A percentile compares a stretch with the other conserved stretches of the same genome.
Evolutionary conservation across 2,888 invertebrate genomes (phyloP).

Genomic region (Nudaria mundana): DNA sequence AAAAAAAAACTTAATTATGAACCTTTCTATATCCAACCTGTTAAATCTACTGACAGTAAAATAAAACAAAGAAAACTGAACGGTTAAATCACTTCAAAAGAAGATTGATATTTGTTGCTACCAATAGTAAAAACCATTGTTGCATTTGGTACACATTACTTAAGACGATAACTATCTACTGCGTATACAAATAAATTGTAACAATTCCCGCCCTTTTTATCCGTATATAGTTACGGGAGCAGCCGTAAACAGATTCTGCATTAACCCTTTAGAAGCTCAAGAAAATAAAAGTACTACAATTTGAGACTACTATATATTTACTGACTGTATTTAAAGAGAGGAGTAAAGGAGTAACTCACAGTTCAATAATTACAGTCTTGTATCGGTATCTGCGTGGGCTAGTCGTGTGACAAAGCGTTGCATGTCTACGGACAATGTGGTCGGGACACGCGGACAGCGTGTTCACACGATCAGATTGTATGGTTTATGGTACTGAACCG

Average conservation of each 20-base stretch:
- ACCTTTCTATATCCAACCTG: too few species aligned
- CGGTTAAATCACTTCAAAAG: too few species aligned
- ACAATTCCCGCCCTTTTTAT: not conserved
- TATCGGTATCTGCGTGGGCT: constrained; percentile 42
- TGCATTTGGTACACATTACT: not conserved
- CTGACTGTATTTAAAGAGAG: constrained; percentile 22
- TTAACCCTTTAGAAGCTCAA: not conserved
- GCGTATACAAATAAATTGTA: not conserved
- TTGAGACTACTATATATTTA: constrained; percentile 8
- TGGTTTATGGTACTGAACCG: constrained; percentile 66
- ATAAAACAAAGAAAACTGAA: too few species aligned
- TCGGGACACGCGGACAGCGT: constrained; percentile 62
- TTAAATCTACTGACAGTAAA: too few species aligned
- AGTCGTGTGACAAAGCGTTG: constrained; percentile 77
- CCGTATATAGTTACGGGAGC: not conserved
- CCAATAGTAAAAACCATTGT: too few species aligned
- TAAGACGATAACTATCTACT: not conserved
- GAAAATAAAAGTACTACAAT: not conserved
- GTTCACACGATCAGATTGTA: constrained; percentile 78
- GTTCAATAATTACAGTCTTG: constrained; percentile 34
- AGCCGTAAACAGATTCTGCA: not conserved
- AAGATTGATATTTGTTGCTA: too few species aligned
- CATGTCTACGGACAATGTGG: constrained; percentile 70
- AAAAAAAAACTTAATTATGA: too few species aligned
- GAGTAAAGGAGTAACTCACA: constrained; percentile 29